Evolutionary conservation across 2,797 vertebrate genomes (phyloP), one percentile per base, ranked within the genome.

Genomic region (Podarcis siculus): DNA sequence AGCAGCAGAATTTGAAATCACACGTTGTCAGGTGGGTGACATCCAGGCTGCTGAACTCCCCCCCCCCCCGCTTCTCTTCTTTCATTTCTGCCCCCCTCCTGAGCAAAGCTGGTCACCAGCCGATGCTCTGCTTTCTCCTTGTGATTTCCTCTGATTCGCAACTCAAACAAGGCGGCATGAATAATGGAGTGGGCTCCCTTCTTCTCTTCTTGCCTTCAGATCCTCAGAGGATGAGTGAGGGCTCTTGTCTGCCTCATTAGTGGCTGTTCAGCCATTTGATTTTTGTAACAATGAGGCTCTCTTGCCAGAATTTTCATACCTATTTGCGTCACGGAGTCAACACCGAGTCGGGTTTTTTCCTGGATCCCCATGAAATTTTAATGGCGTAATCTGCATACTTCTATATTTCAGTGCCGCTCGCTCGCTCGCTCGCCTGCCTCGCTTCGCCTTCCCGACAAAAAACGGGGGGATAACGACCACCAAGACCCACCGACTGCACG

Each of bases 221-320:
- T 97, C 98, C 98, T 98, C 95, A 90, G 97, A 97, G 97, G 97
- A 95, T 97, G 97, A 96, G 96, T 95, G 94, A 97, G 97, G 96
- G 97, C 98, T 96, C 97, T 98, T 98, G 97, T 97, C 98, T 98
- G 97, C 98, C 98, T 98, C 98, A 99, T 98, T 99, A 99, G 97
- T 87, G 96, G 97, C 97, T 97, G 97, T 96, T 98, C 98, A 98
- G 97, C 97, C 97, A 97, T 98, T 98, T 98, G 97, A 98, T 98
- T 98, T 97, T 96, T 82, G 96, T 97, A 98, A 96, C 96, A 97
- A 97, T 97, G 96, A 97, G 30, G 96, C 85, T 89, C 71, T 96
- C 97, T 97, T 94, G 91, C 95, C 83, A 83, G 95, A 95, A 97
- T 97, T 97, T 97, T 98, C 97, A 97, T 97, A 97, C 97, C 95